Percentiles rank a stretch among this genome's conserved stretches.
These are phyloP conservation scores for Tetrapedia diversipes DNA, from an alignment of 2,888 invertebrate genomes.

Conservation along the genomic window DNA sequence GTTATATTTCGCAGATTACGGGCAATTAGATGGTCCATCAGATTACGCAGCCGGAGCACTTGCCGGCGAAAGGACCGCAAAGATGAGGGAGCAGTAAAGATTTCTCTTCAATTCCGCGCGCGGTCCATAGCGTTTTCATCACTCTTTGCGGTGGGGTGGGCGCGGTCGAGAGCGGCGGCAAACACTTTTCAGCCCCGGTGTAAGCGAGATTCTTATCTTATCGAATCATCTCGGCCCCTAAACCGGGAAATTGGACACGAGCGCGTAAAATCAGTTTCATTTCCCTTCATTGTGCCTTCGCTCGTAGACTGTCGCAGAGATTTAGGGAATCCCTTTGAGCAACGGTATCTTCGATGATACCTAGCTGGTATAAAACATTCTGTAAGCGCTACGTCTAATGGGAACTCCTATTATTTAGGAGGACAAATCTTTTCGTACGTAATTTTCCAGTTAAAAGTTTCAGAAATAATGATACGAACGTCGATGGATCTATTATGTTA, in stretches of 20 bases:
- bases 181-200: conserved; percentile 51
- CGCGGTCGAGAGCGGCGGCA: conserved; percentile 36
- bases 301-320: neutral
- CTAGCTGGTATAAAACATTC: neutral
- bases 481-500: too few relatives aligned
- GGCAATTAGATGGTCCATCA: neutral
- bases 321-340: conserved; percentile 2
- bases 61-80: neutral
- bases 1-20: neutral
- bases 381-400: neutral
- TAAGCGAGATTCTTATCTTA: conserved; percentile 42
- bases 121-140: conserved; percentile 39
- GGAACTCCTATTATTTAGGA: neutral
- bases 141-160: conserved; percentile 5
- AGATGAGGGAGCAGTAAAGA: conserved; percentile 18
- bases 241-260: conserved; percentile 47
- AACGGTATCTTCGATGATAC: neutral
- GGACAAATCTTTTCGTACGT: too few relatives aligned
- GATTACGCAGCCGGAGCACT: conserved; percentile 30
- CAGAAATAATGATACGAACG: too few relatives aligned
- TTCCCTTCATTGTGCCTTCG: conserved; percentile 5
- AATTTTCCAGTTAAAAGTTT: too few relatives aligned
- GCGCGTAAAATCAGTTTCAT: conserved; percentile 34
- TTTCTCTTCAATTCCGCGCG: conserved; percentile 37
- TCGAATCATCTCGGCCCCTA: conserved; percentile 53